phyloP scores from a whole-genome alignment of 2,888 invertebrate species.

The Pedicia rivosa region DNA sequence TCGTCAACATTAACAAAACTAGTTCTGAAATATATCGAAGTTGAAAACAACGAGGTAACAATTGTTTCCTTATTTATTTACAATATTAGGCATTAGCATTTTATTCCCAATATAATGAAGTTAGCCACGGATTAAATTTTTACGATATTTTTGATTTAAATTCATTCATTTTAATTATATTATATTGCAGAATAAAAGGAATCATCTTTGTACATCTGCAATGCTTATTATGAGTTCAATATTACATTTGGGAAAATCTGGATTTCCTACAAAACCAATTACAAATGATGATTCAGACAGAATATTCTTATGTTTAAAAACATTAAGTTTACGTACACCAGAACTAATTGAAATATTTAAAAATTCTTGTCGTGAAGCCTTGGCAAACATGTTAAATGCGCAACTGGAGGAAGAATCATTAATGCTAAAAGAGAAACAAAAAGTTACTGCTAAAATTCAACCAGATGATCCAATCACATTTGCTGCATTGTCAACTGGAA shows the following conservation, averaged over 20 bases:
- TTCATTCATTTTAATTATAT: conserved; percentile 12
- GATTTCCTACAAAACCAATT: conserved; percentile 53
- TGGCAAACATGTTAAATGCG: conserved; percentile 69
- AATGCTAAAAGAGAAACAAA: conserved; percentile 45
- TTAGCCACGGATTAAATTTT: too few species aligned
- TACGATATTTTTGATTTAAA: conserved; percentile 13
- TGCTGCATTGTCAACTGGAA: conserved; percentile 53
- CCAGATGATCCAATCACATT: conserved; percentile 77
- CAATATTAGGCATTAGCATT: too few species aligned
- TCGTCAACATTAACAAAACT: conserved; percentile 85
- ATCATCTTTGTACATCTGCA: conserved; percentile 56
- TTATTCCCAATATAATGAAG: too few species aligned
- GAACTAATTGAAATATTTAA: conserved; percentile 56
- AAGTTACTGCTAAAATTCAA: conserved; percentile 51
- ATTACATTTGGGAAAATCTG: conserved; percentile 70
- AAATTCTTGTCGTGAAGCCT: conserved; percentile 54
- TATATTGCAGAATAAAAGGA: conserved; percentile 26
- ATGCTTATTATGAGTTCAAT: conserved; percentile 81
- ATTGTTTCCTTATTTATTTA: too few species aligned
- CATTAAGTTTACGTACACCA: conserved; percentile 50
- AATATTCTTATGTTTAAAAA: conserved; percentile 64
- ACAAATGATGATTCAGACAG: conserved; percentile 95
- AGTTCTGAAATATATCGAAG: conserved; percentile 50
- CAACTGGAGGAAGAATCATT: conserved; percentile 42
- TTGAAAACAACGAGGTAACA: conserved; percentile 27